Evolutionary conservation across 2,888 invertebrate species (phyloP), one percentile per base, ranked within the genome.

Genomic region (Aradus depressus): DNA sequence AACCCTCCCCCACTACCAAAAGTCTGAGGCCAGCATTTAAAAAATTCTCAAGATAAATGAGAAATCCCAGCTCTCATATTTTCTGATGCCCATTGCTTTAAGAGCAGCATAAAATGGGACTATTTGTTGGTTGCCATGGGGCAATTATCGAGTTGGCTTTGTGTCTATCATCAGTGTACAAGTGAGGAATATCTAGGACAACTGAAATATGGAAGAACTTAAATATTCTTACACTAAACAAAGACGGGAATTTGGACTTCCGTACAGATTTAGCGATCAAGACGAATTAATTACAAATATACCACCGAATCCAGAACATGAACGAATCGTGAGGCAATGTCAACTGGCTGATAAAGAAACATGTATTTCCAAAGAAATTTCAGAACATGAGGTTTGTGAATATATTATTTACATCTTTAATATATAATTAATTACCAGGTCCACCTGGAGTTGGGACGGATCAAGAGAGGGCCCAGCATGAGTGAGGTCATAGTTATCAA

Each of bases 171-270:
- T n/a, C n/a, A n/a, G n/a, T n/a, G n/a, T n/a, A n/a, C n/a, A n/a
- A n/a, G n/a, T n/a, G n/a, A n/a, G n/a, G n/a, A n/a, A n/a, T n/a
- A n/a, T n/a, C n/a, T n/a, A n/a, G n/a, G n/a, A n/a, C n/a, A n/a
- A n/a, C n/a, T n/a, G n/a, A n/a, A n/a, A n/a, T n/a, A 50, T 21
- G 58, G 73, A 72, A 72, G 72, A 75, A 58, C 63, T 71, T 18
- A 67, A 67, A 57, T 76, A 72, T 62, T 67, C 72, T 14, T 85
- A 84, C 63, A 76, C 79, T 54, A 83, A 77, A 66, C 78, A 77
- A 59, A 75, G 87, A 35, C 74, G 72, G 57, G 73, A 80, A 55
- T 87, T 83, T 65, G 87, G 87, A 0, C 72, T 74, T 58, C 80
- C 83, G 62, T 77, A 78, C 44, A 65, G 77, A 41, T 86, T 88